Evolutionary conservation across 2,113 vertebrate species (phyloP), one percentile per base, ranked within the genome.

Genomic region (Fregetta grallaria): DNA sequence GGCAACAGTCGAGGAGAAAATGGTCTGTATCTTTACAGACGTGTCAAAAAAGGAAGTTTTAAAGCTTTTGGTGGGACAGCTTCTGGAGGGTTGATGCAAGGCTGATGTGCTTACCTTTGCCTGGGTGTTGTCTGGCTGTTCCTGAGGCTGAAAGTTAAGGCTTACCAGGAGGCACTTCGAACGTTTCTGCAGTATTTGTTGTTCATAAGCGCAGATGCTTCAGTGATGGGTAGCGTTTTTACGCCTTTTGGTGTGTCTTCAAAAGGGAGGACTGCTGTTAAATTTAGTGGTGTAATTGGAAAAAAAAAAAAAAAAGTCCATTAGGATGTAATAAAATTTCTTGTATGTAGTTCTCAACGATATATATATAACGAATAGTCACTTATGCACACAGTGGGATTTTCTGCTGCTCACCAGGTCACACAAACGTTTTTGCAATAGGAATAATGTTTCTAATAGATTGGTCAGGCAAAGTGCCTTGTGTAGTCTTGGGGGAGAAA

Each of bases 331-430:
- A 26, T 63, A 53, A 55, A 53, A 40, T 55, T 40, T 26, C 19
- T 40, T 52, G 4, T 71, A 1, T 47, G 7, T 36, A 8, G 11
- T 26, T 84, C 25, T 81, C 27, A 22, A 3, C 40, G 38, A 38
- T 38, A 38, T 59, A 2, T 29, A 0, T 71, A 0, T 82, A 20
- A 29, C 1, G 4, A 26, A 20, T 4, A 27, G 29, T 38, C 42
- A 7, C 25, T 15, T 26, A 3, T 1, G 13, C 14, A 44, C 45
- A 16, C 18, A 26, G 52, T 56, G 78, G 38, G 29, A 9, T 63
- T 80, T 90, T 59, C 71, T 93, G 15, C 63, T 3, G 4, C 66
- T 56, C 44, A 56, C 11, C 13, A 38, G 21, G 15, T 50, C 47
- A 20, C 32, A 26, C 30, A 65, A 34, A n/a, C 8, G 2, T 8